Evolutionary conservation across 2,888 invertebrate species (phyloP), one percentile per base, ranked within the genome.

Genomic region (Sinhomidia bicolor): DNA sequence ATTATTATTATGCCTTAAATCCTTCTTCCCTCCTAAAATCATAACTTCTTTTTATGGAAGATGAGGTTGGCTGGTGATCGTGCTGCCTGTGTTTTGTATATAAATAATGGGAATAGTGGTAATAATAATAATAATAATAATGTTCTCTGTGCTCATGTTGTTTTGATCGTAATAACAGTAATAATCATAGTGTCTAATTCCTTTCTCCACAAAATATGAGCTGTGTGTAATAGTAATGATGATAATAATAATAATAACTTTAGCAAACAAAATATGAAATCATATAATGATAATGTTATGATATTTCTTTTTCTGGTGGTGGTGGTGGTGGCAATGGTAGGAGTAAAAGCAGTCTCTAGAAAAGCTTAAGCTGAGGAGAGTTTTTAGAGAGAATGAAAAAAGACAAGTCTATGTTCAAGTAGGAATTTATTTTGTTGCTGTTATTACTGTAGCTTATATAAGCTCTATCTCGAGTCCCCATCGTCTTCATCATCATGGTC

Each of bases 191-290:
- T 78, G 76, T 78, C 76, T 78, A 78, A 78, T 78, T 78, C 17
- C 76, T 78, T 78, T 54, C 20, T 32, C 51, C 54, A 54, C 76
- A 54, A 54, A 51, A 54, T 78, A 54, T 78, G 76, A 51, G 76
- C 32, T 54, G 51, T 78, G 29, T 54, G 44, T 54, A 51, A 26
- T 26, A 47, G 76, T 51, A 51, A 76, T 76, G 17, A n/a, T 71
- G 17, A 29, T 68, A 47, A 78, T 78, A 29, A 78, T 32, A 78
- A n/a, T 54, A 54, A 51, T 54, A 78, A 51, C 76, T 29, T 74
- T 7, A 57, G 57, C 78, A 60, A 80, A 60, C 79, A 57, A 80
- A 80, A 80, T 60, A 60, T 78, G 78, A 78, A 78, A 78, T 78
- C 54, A 51, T 71, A 60, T 60, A 71, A 71, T 44, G 44, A 71